phyloP scores from a whole-genome alignment of 2,113 vertebrate genomes.

The Apteryx mantelli region DNA sequence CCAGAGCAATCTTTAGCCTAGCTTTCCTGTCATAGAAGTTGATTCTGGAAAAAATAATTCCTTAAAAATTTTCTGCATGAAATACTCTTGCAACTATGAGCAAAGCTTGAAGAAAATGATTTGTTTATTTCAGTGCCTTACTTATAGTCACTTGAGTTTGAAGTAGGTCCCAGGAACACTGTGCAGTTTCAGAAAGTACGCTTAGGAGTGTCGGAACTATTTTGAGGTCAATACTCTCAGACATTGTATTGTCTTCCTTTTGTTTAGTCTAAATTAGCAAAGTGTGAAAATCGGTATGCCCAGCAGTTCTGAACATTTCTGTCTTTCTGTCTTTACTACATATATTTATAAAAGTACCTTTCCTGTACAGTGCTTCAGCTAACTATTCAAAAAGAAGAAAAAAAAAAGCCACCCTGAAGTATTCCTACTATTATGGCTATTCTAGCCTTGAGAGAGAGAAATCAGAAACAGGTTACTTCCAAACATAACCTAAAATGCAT shows the following conservation, averaged over 20 bases:
- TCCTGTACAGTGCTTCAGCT: background rate
- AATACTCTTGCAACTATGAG: background rate
- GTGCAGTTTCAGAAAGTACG: background rate
- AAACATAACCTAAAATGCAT: background rate
- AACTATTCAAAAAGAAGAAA: background rate
- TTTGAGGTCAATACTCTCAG: background rate
- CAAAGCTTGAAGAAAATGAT: background rate
- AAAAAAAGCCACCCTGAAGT: background rate
- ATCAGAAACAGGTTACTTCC: background rate
- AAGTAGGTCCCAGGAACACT: background rate
- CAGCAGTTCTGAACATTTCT: background rate
- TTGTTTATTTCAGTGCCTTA: background rate
- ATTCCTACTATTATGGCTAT: background rate
- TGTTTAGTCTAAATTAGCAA: background rate
- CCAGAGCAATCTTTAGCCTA: background rate
- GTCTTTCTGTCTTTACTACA: background rate
- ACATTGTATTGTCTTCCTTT: background rate
- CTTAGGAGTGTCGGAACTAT: background rate
- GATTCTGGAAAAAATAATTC: background rate
- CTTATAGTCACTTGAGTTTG: background rate
- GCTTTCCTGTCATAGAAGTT: background rate
- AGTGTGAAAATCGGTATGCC: background rate
- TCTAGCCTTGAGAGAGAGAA: background rate
- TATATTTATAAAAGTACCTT: background rate
- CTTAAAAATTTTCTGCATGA: background rate